Conservation (phyloP, 2,888 invertebrate genomes). For the Aricia artaxerxes region DNA sequence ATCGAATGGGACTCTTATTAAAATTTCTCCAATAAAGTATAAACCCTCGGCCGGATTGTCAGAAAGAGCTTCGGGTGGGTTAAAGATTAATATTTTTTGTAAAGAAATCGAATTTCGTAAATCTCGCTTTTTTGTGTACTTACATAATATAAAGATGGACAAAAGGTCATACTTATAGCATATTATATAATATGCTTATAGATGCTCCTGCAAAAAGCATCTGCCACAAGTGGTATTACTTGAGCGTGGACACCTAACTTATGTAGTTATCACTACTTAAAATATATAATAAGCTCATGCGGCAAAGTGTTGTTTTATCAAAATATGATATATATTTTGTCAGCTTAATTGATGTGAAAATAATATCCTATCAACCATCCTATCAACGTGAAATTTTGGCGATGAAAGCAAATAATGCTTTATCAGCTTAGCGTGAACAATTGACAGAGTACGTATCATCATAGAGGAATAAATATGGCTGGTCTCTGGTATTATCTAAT, state of each 20-base stretch:
- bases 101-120: not conserved
- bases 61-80: not conserved
- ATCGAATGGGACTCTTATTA: constrained; percentile 14
- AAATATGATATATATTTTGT: too few relatives aligned
- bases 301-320: too few relatives aligned
- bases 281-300: too few relatives aligned
- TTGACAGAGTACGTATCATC: too few relatives aligned
- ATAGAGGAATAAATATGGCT: too few relatives aligned
- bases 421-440: not conserved
- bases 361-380: not conserved
- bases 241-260: too few relatives aligned
- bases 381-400: not conserved
- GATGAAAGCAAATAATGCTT: not conserved
- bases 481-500: too few relatives aligned
- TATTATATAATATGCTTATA: too few relatives aligned
- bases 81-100: constrained; percentile 3
- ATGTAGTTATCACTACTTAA: too few relatives aligned
- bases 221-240: too few relatives aligned
- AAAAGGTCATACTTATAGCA: not conserved
- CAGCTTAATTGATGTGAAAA: not conserved
- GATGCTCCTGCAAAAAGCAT: too few relatives aligned
- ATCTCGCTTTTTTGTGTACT: not conserved
- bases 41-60: constrained; percentile 1
- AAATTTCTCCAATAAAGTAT: constrained; percentile 25
- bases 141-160: not conserved